Conservation (phyloP, 2,113 vertebrate species). For the Toxotes chatareus region DNA sequence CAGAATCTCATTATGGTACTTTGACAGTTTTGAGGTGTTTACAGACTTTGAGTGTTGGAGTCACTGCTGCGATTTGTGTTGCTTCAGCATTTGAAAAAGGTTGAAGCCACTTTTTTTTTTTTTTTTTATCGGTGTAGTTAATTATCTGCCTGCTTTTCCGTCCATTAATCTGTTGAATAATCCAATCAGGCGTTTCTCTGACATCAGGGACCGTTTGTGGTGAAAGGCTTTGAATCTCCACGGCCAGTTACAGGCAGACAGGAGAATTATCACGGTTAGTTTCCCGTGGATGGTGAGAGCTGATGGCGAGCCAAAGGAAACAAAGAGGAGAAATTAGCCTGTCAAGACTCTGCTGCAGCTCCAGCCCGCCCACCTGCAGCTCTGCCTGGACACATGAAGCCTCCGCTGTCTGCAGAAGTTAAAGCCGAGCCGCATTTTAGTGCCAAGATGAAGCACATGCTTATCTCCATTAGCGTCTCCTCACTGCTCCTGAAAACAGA, state of each 20-base stretch:
- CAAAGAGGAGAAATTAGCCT: conserved; percentile 45
- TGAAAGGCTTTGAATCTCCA: conserved; percentile 24
- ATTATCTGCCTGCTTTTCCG: conserved; percentile 3
- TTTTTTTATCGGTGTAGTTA: not conserved
- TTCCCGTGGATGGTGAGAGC: conserved; percentile 18
- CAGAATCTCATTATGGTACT: conserved; percentile 31
- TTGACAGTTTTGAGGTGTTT: not conserved
- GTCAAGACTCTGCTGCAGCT: conserved; percentile 23
- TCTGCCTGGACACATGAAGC: conserved; percentile 10
- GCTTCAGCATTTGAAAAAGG: not conserved
- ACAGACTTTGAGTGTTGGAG: not conserved
- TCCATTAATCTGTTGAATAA: conserved; percentile 38
- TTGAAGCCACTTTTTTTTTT: not conserved
- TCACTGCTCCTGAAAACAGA: conserved; percentile 31
- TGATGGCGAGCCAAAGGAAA: conserved; percentile 43
- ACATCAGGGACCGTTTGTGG: not conserved
- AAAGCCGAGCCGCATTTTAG: conserved; percentile 5
- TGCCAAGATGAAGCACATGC: conserved; percentile 20
- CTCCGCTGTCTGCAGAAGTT: conserved; percentile 18
- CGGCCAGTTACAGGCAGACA: conserved; percentile 54
- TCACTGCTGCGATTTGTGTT: not conserved
- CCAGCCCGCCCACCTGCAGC: conserved; percentile 36
- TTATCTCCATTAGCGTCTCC: conserved; percentile 37
- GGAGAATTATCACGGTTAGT: conserved; percentile 52
- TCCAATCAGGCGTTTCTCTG: conserved; percentile 23